Evolutionary conservation across 2,888 invertebrate species (phyloP).

Genomic region (Ametastegia equiseti): DNA sequence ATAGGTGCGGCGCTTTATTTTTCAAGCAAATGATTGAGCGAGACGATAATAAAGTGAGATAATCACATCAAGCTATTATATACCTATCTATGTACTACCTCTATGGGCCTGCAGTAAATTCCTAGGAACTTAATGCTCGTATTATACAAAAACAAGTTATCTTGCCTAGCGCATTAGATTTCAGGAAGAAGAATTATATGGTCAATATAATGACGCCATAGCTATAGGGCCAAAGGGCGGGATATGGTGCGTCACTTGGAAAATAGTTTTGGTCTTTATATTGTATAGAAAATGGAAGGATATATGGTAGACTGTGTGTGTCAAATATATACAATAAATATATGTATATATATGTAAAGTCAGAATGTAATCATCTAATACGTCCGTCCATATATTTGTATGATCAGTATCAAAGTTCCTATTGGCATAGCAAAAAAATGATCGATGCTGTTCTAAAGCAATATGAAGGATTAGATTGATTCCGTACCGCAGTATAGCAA

Average conservation of each 20-base stretch:
- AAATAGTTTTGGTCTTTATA: not conserved
- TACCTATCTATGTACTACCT: too few species aligned
- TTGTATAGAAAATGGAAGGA: not conserved
- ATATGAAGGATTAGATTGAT: not conserved
- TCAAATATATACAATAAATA: too few species aligned
- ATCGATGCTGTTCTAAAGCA: conserved; percentile 8
- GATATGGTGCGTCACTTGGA: conserved; percentile 16
- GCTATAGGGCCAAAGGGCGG: not conserved
- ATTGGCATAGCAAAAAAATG: conserved; percentile 23
- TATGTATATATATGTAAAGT: too few species aligned
- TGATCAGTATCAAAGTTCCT: conserved; percentile 1
- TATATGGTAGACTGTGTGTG: not conserved
- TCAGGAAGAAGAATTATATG: too few species aligned
- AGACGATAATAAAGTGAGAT: too few species aligned
- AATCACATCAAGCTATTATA: too few species aligned
- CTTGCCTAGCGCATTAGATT: too few species aligned
- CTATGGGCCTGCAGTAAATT: too few species aligned
- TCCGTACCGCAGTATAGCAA: not conserved
- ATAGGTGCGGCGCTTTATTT: not conserved
- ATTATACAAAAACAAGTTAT: too few species aligned
- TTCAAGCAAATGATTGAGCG: too few species aligned
- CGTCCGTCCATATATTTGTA: not conserved
- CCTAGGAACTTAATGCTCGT: too few species aligned
- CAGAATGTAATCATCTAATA: conserved; percentile 26
- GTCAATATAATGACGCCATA: not conserved